Base-by-base conservation (phyloP, 1,140 invertebrate species). In the Physella acuta region DNA sequence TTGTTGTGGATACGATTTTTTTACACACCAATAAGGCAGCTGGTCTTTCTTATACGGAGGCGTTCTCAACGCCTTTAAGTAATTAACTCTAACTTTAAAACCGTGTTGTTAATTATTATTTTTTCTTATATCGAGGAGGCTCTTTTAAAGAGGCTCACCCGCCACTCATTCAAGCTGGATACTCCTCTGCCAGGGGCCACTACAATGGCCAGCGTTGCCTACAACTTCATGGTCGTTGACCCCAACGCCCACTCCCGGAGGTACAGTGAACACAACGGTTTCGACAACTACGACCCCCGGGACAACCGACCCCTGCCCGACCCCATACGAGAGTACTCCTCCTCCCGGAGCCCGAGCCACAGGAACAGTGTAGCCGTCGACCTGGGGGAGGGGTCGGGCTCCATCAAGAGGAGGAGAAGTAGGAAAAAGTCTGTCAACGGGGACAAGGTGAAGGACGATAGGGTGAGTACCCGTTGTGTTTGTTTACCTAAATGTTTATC, bases 151-250 rank as follows among this genome's bases (percentile, higher is more conserved):
- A 44, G 39, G 8, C 39, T 44, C 39, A 44, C 39, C 39, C 39
- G 20, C 39, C 20, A 44, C 39, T 8, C 8, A 8, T 44, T 14
- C 5, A 55, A 55, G 26, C 53, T 55, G 53, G 26, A 55, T 55
- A 55, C 53, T 5, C 26, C 53, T 8, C 53, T 20, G 8, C 53
- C 53, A 8, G 17, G 17, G 24, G 26, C 11, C 26, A 8, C 34
- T 24, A 37, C 31, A 28, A 75, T 75, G 74, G 74, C 74, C 44
- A 75, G 74, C 53, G 74, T 75, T 16, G 74, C 74, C 28, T 75
- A 75, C 39, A 75, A 75, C 65, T 75, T 75, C 52, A 75, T 75
- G 74, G 59, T 68, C 24, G 74, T 71, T 26, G 74, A 75, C 44
- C 67, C 74, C 17, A 72, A 75, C 62, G 70, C 74, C 11, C 74